Base-by-base conservation (phyloP, 2,113 vertebrate species). In the Sceloporus undulatus region DNA sequence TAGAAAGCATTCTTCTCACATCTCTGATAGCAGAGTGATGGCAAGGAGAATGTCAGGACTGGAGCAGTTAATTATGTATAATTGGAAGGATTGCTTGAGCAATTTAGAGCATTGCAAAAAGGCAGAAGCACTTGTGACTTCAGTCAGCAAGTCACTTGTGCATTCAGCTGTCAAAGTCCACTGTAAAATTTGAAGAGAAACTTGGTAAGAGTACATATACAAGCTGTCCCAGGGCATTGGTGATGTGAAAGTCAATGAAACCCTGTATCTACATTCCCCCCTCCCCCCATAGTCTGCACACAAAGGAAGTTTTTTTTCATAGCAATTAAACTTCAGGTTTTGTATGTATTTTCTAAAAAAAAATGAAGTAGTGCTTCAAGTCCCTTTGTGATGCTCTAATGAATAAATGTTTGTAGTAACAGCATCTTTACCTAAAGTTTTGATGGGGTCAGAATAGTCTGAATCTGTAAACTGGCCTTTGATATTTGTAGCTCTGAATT, bases 401-500 rank as follows among this genome's bases (percentile, higher is more conserved):
- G 23, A 52, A 34, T 18, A 92, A 94, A 91, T 82, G 89, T 0
- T 90, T 84, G 87, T 62, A 79, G 11, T n/a, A 87, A 90, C 79
- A 0, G 74, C 0, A 34, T 84, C 38, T 89, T 96, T 98, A 99
- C 99, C 98, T 97, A 97, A 92, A 6, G 98, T 99, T 97, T 97
- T 98, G 91, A 99, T 88, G 52, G 97, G 97, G 0, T 98, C 98
- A 2, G 99, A n/a, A 99, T 98, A 99, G 27, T 98, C 97, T n/a
- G 98, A 98, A 96, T 99, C 99, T 79, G 98, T 99, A 96, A 97
- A 98, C 99, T 98, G n/a, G 78, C 98, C 98, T 82, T 97, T 97
- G 88, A 97, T 81, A 88, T 99, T n/a, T 99, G 98, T 99, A 78
- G 98, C 99, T 96, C 98, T 98, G 94, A 99, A 99, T 93, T 98